These are phyloP conservation scores for Dysmachus trigonus DNA, from an alignment of 2,888 invertebrate genomes.

Conservation along the genomic window DNA sequence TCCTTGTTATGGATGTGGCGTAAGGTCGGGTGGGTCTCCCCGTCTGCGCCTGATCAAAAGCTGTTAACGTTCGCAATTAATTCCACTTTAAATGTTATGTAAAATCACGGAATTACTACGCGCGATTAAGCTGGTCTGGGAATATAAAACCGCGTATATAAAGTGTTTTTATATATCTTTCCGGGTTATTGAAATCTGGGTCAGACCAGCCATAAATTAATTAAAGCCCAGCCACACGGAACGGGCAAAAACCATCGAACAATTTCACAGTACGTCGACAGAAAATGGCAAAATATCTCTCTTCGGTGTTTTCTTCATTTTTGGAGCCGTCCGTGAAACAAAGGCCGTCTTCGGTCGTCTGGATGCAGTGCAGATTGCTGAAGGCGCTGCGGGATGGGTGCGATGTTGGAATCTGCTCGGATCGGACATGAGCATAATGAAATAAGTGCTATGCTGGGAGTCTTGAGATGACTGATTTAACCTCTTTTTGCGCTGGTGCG, in stretches of 20 bases:
- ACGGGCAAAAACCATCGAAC: constrained; percentile 44
- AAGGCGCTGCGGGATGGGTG: neutral
- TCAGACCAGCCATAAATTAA: constrained; percentile 48
- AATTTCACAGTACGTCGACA: constrained; percentile 35
- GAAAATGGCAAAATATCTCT: constrained; percentile 23
- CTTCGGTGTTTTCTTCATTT: constrained; percentile 6
- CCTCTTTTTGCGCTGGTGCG: neutral
- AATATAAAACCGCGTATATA: neutral
- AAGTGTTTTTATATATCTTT: constrained; percentile 11
- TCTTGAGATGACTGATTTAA: constrained; percentile 4
- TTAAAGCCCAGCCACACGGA: constrained; percentile 46
- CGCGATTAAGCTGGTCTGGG: neutral
- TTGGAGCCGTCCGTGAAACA: constrained; percentile 38
- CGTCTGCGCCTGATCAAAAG: neutral
- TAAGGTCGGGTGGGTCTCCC: neutral
- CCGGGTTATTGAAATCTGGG: constrained; percentile 44
- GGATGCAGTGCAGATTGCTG: constrained; percentile 29
- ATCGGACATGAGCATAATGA: neutral
- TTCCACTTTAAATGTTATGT: constrained; percentile 24
- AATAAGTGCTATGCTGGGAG: neutral
- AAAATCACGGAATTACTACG: constrained; percentile 23
- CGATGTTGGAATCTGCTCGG: neutral
- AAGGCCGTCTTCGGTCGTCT: neutral
- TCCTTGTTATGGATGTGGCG: neutral
- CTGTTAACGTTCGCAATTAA: neutral